These are phyloP conservation scores for Papilio machaon DNA, from an alignment of 1,140 invertebrate species.

Conservation along the genomic window DNA sequence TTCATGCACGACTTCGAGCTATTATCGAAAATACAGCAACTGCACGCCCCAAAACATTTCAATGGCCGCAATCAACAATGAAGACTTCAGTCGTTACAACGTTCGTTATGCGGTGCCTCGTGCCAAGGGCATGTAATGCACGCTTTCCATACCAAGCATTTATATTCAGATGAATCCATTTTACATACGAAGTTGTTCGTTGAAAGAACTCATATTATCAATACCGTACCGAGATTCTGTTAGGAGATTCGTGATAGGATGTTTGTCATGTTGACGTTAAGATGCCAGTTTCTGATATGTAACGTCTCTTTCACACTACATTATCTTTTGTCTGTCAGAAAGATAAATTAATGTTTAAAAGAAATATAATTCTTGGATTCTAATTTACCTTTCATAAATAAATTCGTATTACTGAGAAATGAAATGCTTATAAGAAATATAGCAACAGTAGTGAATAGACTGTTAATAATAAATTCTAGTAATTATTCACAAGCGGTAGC, in stretches of 20 bases:
- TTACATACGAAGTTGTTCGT: conserved; percentile 1
- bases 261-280: not conserved
- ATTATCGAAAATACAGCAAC: not conserved
- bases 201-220: not conserved
- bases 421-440: not conserved
- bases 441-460: not conserved
- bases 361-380: not conserved
- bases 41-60: not conserved
- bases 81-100: not conserved
- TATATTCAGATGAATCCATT: not conserved
- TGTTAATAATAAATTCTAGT: not conserved
- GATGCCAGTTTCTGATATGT: not conserved
- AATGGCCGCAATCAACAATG: not conserved
- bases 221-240: not conserved
- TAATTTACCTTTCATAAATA: not conserved
- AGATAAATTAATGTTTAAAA: not conserved
- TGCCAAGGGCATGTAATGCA: not conserved
- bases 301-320: not conserved
- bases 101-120: not conserved
- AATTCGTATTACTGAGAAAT: not conserved
- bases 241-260: not conserved
- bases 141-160: not conserved
- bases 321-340: not conserved
- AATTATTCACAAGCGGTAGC: not conserved
- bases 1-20: not conserved